Evolutionary conservation across 2,888 invertebrate genomes (phyloP), one percentile per base, ranked within the genome.

Genomic region (Drosophila pegasa): DNA sequence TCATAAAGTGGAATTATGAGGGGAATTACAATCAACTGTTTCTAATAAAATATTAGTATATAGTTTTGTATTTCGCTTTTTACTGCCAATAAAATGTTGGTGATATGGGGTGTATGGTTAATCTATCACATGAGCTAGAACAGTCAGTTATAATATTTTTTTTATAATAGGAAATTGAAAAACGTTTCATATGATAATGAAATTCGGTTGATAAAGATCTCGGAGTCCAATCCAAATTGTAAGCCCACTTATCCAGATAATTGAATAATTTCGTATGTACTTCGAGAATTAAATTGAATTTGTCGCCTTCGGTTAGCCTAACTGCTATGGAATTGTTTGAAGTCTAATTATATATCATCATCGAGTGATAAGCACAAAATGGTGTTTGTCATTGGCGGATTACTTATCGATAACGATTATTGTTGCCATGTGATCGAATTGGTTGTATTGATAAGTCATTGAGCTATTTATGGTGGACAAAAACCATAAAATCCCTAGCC

Each of bases 351-450:
- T 12, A 40, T 38, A 25, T 12, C 14, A 37, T 25, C 51, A 22
- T 10, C 18, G 10, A 12, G 20, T 10, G 20, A 5, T 3, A 9
- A 3, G 18, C 16, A 57, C 22, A 57, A 73, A 57, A 66, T 72
- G 58, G 58, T 51, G 78, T 2, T n/a, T 35, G n/a, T 73, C 78
- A 73, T 31, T 22, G 40, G n/a, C 12, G 50, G 74, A 60, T 77
- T 63, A 57, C 33, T 59, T 62, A 72, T 77, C 62, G 54, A 67
- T 62, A 59, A 48, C 25, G 10, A 25, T 27, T 22, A 65, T 56
- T 52, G 74, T 60, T 60, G 41, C 40, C 68, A 75, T 68, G 74
- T 64, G 78, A 73, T 61, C 25, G 35, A 7, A 47, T 57, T 59
- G 41, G 10, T 8, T n/a, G 6, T 12, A 16, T 22, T 59, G 65